phyloP scores from a whole-genome alignment of 2,113 vertebrate species.

The Bos javanicus region DNA sequence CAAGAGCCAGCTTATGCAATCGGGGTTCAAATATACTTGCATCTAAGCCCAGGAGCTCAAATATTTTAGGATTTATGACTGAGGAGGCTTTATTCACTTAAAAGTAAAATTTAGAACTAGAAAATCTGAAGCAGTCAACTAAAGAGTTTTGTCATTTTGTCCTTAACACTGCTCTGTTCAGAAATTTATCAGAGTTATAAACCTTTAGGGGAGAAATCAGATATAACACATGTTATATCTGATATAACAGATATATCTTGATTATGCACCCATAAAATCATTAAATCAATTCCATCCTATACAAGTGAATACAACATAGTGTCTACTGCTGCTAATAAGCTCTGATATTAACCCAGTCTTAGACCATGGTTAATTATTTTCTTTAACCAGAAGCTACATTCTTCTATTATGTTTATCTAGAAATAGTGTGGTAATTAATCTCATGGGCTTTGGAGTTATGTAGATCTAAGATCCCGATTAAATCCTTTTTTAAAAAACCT shows the following conservation, averaged over 20 bases:
- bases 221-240: too few species aligned
- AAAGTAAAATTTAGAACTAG: slow-evolving; percentile 4
- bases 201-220: not conserved
- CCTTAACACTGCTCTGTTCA: not conserved
- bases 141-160: not conserved
- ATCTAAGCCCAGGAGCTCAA: not conserved
- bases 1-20: not conserved
- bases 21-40: not conserved
- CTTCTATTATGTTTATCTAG: not conserved
- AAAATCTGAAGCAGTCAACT: not conserved
- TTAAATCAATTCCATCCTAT: not conserved
- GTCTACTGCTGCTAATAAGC: not conserved
- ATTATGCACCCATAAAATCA: not conserved
- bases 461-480: not conserved
- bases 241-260: not conserved
- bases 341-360: not conserved
- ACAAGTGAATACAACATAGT: not conserved
- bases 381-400: not conserved
- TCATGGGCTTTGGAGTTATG: not conserved
- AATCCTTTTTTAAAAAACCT: not conserved
- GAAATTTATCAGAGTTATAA: slow-evolving; percentile 3
- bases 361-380: not conserved
- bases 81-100: not conserved
- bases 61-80: not conserved
- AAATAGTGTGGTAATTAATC: not conserved